Base-by-base conservation (phyloP, 2,797 vertebrate species). In the Mus spretus region DNA sequence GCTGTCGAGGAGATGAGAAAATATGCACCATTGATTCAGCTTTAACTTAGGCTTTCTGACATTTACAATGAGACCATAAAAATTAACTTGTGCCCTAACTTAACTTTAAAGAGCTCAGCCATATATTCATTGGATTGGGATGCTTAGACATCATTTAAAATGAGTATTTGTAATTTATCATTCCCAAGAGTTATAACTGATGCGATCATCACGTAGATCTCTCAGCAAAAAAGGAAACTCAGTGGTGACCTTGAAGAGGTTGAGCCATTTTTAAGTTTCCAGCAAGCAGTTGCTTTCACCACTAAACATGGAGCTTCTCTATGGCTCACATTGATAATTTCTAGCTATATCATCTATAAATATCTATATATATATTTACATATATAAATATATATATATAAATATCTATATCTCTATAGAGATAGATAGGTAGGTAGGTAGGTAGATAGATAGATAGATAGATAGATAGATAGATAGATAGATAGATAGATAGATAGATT, bases 31-130 rank as follows among this genome's bases (percentile, higher is more conserved):
- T 50, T 61, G 50, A 91, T 82, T 93, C 50, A 57, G 9, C n/a
- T 90, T 90, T 93, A 95, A 96, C 63, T 91, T 85, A 79, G 28
- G 53, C 59, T 95, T 96, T 93, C 94, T 95, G 97, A 96, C 77
- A 94, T 97, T 96, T 84, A 97, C 67, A 93, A 63, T 44, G 67
- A 72, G 19, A 37, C 47, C 8, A 59, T 94, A 96, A 97, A 95
- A 90, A 47, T 72, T 89, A 80, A 72, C 50, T 81, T 90, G 50
- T 24, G 97, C 59, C 96, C 84, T 80, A 91, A 94, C 53, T 61
- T 94, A 67, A 82, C 90, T 88, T 74, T 94, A 63, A 96, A 63
- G 70, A 96, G 75, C n/a, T 92, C 79, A 85, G 26, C 44, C 59
- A 28, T 61, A 70, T 96, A 85, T 70, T 61, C 80, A 31, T 95